These are phyloP conservation scores for Potamarius usumacintae DNA, from an alignment of 2,113 vertebrate species.

Conservation along the genomic window DNA sequence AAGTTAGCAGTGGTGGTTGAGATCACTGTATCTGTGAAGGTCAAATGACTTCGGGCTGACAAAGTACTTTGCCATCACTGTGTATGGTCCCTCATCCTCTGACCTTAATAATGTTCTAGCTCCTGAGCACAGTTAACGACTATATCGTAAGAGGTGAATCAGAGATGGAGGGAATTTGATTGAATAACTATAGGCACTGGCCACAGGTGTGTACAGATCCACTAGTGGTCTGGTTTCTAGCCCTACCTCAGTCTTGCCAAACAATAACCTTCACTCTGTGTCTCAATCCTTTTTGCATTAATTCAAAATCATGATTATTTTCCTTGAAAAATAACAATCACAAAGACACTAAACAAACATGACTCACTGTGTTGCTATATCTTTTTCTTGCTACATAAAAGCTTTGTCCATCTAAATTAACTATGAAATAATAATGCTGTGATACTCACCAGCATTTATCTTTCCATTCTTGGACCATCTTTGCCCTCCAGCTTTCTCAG, in stretches of 20 bases:
- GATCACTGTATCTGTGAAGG: not conserved
- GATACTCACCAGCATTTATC: not conserved
- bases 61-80: not conserved
- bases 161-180: not conserved
- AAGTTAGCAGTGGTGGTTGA: not conserved
- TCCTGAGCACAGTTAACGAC: not conserved
- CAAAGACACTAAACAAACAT: not conserved
- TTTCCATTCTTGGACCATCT: not conserved
- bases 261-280: not conserved
- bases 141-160: not conserved
- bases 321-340: not conserved
- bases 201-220: not conserved
- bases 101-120: not conserved
- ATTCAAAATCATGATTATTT: not conserved
- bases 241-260: constrained; percentile 29
- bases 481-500: not conserved
- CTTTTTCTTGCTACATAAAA: not conserved
- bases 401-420: not conserved
- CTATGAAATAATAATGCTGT: not conserved
- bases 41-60: not conserved
- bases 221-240: not conserved
- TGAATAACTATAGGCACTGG: not conserved
- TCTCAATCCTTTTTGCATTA: not conserved
- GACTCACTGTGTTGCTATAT: not conserved
- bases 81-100: not conserved